These are phyloP conservation scores for Cinclus mexicanus DNA, from an alignment of 2,113 vertebrate genomes.

Conservation along the genomic window DNA sequence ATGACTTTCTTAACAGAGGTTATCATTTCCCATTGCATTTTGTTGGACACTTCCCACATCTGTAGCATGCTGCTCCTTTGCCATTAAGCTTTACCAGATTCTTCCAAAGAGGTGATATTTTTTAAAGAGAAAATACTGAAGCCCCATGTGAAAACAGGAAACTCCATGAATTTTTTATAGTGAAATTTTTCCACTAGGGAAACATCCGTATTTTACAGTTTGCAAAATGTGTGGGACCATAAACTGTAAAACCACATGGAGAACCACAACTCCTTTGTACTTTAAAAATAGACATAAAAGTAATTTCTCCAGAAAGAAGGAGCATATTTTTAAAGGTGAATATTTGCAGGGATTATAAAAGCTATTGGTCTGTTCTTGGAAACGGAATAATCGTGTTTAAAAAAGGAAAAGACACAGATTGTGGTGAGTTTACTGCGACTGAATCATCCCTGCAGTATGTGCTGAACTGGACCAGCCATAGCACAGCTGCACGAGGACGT, in stretches of 20 bases:
- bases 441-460: slow-evolving; percentile 25
- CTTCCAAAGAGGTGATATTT: slow-evolving; percentile 6
- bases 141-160: slow-evolving; percentile 54
- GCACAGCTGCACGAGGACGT: not conserved
- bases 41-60: not conserved
- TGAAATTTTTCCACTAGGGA: slow-evolving; percentile 52
- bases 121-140: slow-evolving; percentile 34
- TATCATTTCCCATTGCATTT: not conserved
- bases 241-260: slow-evolving; percentile 41
- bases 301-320: slow-evolving; percentile 50
- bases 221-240: slow-evolving; percentile 56
- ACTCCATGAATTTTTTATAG: slow-evolving; percentile 57
- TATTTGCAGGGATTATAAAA: slow-evolving; percentile 41
- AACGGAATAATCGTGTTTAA: not conserved
- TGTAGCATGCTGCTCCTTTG: not conserved
- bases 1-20: not conserved
- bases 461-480: not conserved
- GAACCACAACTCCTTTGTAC: slow-evolving; percentile 59
- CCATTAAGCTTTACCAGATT: not conserved
- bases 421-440: not conserved
- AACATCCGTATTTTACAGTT: slow-evolving; percentile 57
- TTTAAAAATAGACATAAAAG: slow-evolving; percentile 61
- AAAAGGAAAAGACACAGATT: slow-evolving; percentile 27
- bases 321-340: slow-evolving; percentile 45
- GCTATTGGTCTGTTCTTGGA: slow-evolving; percentile 15